These are phyloP conservation scores for Chelon auratus DNA, from an alignment of 2,797 vertebrate species.

Conservation along the genomic window DNA sequence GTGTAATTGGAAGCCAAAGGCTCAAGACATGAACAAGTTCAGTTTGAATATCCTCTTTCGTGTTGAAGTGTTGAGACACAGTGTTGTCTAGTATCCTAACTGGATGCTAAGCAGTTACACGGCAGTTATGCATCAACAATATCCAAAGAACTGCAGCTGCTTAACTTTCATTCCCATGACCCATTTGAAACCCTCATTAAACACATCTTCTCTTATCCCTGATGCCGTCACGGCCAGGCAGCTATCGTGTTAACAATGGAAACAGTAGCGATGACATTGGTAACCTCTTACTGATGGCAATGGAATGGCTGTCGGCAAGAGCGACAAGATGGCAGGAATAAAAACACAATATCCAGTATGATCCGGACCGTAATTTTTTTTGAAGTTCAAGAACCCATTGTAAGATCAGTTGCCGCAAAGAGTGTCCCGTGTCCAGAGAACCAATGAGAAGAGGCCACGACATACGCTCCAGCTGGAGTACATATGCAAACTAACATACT, in stretches of 20 bases:
- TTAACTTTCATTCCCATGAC: not conserved
- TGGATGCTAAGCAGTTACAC: too few relatives aligned
- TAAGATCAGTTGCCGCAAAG: conserved; percentile 31
- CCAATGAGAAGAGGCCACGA: conserved; percentile 25
- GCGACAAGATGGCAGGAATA: conserved; percentile 8
- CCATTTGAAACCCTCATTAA: not conserved
- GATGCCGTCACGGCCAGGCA: not conserved
- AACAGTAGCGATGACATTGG: conserved; percentile 2
- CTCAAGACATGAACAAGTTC: not conserved
- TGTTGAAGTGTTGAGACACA: too few relatives aligned
- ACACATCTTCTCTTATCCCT: not conserved
- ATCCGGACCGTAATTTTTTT: conserved; percentile 31
- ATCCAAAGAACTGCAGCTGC: not conserved
- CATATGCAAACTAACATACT: conserved; percentile 33
- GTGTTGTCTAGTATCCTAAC: too few relatives aligned
- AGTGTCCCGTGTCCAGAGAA: conserved; percentile 37
- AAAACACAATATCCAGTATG: conserved; percentile 18
- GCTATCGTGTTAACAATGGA: not conserved
- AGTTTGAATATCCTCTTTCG: not conserved
- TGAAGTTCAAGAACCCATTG: conserved; percentile 42
- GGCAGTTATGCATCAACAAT: too few relatives aligned
- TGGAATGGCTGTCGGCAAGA: not conserved
- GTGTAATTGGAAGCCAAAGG: not conserved
- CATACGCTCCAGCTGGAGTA: conserved; percentile 33
- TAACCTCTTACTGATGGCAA: conserved; percentile 11